Base-by-base conservation (phyloP, 2,113 vertebrate species). In the Rhabdomys dilectus region DNA sequence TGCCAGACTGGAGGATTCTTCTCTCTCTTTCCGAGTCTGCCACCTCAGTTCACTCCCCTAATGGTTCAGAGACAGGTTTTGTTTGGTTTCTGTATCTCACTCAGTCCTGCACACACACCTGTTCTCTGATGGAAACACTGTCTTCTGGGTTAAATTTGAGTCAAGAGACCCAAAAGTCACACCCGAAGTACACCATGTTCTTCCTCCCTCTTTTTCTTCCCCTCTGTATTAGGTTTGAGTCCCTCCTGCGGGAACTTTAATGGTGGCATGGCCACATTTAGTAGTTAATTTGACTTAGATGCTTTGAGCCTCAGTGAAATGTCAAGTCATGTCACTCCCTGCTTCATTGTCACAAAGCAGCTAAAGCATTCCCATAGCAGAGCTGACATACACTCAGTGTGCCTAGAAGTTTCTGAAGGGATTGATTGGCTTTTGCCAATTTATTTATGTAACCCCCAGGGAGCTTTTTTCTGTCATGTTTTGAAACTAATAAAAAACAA, bases 81-180 rank as follows among this genome's bases (percentile, higher is more conserved):
- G 24, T 90, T 81, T 34, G 22, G 78, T 56, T n/a, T 22, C 4
- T n/a, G 0, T 22, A 51, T 39, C 26, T 96, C 42, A 45, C 5
- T 36, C 80, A n/a, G 70, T 3, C 36, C 58, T 39, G 68, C 21
- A 21, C 3, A 3, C 24, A 80, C 6, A 31, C 3, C 9, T 16
- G 26, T 29, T 39, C 81, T 81, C 62, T 34, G 53, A 60, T 56
- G 22, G 36, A 77, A 17, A 42, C 56, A 64, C 51, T 77, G 12
- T 17, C 70, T 21, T 70, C 29, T 62, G 24, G 24, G 45, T 48
- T 95, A 56, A 7, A 85, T 34, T 70, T 88, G 34, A 76, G 53
- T 70, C 13, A 73, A 91, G n/a, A 93, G 84, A 78, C 29, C 3
- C 66, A 93, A 53, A 91, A 95, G 12, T 88, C 8, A 77, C 84